phyloP scores from a whole-genome alignment of 2,797 vertebrate species.

The Intellagama lesueurii region DNA sequence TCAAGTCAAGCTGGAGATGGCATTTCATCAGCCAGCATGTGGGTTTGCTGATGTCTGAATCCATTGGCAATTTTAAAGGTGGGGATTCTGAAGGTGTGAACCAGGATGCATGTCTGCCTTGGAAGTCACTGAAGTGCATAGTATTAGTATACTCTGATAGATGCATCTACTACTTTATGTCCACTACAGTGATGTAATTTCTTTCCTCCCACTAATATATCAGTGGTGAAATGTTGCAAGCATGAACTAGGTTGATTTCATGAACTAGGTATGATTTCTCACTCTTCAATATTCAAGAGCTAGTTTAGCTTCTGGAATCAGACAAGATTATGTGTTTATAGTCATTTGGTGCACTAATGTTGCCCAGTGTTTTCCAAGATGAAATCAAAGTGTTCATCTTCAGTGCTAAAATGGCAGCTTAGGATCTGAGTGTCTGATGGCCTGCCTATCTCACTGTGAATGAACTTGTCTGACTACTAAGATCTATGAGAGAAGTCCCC shows the following conservation, averaged over 20 bases:
- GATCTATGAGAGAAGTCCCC: background rate
- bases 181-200: background rate
- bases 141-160: background rate
- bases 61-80: background rate
- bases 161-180: background rate
- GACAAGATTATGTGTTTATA: too few species aligned
- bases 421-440: background rate
- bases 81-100: background rate
- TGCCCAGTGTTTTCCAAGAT: background rate
- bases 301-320: too few species aligned
- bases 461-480: background rate
- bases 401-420: background rate
- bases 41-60: too few species aligned
- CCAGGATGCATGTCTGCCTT: background rate
- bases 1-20: too few species aligned
- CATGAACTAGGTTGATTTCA: too few species aligned
- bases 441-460: background rate
- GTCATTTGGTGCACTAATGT: too few species aligned
- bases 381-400: background rate
- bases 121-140: background rate
- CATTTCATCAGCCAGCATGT: too few species aligned
- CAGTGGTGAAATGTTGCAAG: too few species aligned
- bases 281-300: too few species aligned
- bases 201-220: background rate
- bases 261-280: too few species aligned